These are phyloP conservation scores for Tetragonula carbonaria DNA, from an alignment of 2,888 invertebrate genomes.

Conservation along the genomic window DNA sequence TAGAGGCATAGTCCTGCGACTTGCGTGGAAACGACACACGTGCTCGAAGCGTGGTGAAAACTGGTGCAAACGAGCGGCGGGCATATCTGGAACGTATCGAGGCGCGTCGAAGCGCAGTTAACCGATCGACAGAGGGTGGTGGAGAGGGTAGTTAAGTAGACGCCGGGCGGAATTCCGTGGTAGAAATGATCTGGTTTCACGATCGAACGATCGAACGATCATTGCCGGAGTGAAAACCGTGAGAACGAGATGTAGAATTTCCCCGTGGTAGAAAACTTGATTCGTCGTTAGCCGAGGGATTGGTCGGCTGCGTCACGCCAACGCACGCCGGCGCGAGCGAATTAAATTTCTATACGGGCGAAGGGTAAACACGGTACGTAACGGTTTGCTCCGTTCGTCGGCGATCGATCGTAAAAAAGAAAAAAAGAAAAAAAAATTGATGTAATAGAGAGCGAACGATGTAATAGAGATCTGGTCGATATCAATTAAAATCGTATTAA, in stretches of 20 bases:
- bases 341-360: neutral
- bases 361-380: neutral
- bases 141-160: neutral
- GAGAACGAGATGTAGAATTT: slow-evolving; percentile 22
- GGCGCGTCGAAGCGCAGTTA: neutral
- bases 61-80: neutral
- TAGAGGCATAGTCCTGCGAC: neutral
- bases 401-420: neutral
- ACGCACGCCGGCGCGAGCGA: neutral
- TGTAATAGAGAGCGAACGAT: slow-evolving; percentile 10
- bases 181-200: slow-evolving; percentile 12
- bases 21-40: neutral
- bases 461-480: slow-evolving; percentile 22
- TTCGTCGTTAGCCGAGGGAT: neutral
- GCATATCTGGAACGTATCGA: neutral
- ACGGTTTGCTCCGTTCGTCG: neutral
- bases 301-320: neutral
- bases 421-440: neutral
- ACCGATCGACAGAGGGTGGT: neutral
- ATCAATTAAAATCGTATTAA: slow-evolving; percentile 33
- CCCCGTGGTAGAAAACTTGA: neutral
- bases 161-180: slow-evolving; percentile 21
- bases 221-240: slow-evolving; percentile 5
- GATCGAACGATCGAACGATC: slow-evolving; percentile 16
- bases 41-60: neutral